A percentile compares a stretch with the other conserved stretches of the same genome.
Conservation (phyloP, 2,113 vertebrate genomes). For the Thomomys bottae region DNA sequence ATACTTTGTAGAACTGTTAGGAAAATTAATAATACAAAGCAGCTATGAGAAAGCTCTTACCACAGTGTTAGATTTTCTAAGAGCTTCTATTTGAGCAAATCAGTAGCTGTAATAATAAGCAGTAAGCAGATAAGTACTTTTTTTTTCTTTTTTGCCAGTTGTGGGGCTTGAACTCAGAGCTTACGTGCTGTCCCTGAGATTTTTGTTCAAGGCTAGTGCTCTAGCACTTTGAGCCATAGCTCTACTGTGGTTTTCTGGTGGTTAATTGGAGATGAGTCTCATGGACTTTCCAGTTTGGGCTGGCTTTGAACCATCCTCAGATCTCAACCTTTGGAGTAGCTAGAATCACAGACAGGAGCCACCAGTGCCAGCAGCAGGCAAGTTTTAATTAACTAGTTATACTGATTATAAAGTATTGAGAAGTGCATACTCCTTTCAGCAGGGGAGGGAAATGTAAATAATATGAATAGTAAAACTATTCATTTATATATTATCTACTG, state of each 20-base stretch:
- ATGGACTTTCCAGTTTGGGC: too few relatives aligned
- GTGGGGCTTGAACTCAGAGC: too few relatives aligned
- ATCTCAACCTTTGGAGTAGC: too few relatives aligned
- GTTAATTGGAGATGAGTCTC: too few relatives aligned
- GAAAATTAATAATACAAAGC: constrained; percentile 22
- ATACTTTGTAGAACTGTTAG: background rate
- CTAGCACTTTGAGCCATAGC: too few relatives aligned
- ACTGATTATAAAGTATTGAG: background rate
- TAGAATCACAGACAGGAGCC: too few relatives aligned
- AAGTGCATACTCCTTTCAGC: background rate
- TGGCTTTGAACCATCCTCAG: too few relatives aligned
- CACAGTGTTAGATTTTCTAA: background rate
- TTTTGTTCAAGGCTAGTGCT: too few relatives aligned
- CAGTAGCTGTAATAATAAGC: background rate
- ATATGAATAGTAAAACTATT: background rate
- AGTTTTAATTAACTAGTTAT: constrained; percentile 2
- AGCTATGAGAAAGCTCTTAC: background rate
- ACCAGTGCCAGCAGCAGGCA: too few relatives aligned
- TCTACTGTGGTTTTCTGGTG: too few relatives aligned
- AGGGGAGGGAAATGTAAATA: background rate
- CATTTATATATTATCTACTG: background rate
- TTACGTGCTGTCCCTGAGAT: too few relatives aligned
- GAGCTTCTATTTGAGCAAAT: constrained; percentile 11
- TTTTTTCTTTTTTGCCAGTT: too few relatives aligned
- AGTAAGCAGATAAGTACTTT: constrained; percentile 3